Conservation (phyloP, 2,113 vertebrate genomes). For the Halichoeres trimaculatus region DNA sequence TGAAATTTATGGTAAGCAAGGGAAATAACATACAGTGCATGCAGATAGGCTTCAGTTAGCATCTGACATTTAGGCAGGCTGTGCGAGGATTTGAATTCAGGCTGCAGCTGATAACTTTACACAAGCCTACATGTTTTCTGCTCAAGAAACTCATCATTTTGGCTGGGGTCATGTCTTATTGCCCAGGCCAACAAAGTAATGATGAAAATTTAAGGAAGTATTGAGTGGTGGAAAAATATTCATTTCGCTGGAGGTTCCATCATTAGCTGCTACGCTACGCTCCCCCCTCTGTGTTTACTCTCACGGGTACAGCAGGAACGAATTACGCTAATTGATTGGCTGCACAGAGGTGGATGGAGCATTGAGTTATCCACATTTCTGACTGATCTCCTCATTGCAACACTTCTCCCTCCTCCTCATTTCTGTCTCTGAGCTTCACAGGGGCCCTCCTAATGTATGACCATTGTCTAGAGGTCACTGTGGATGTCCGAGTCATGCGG, state of each 20-base stretch:
- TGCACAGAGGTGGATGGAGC: constrained; percentile 45
- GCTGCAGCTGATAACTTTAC: constrained; percentile 25
- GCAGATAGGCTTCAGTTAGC: constrained; percentile 33
- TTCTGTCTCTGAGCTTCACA: constrained; percentile 37
- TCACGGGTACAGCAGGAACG: constrained; percentile 35
- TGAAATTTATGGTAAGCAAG: neutral
- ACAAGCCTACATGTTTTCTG: constrained; percentile 37
- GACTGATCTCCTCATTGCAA: constrained; percentile 54
- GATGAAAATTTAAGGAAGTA: constrained; percentile 48
- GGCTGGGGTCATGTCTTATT: constrained; percentile 17
- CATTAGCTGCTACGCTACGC: constrained; percentile 51
- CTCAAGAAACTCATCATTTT: constrained; percentile 24
- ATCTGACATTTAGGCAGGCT: constrained; percentile 52
- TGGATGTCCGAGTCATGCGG: constrained; percentile 74
- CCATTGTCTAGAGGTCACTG: constrained; percentile 81
- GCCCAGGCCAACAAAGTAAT: constrained; percentile 42
- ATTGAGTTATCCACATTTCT: constrained; percentile 37
- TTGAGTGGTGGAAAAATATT: constrained; percentile 34
- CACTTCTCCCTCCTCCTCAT: constrained; percentile 5
- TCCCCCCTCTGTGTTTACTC: constrained; percentile 48
- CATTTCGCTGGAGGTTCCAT: constrained; percentile 42
- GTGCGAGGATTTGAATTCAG: constrained; percentile 18
- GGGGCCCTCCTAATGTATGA: constrained; percentile 50
- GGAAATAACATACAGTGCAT: constrained; percentile 11
- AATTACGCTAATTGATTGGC: constrained; percentile 65